Evolutionary conservation across 2,113 vertebrate species (phyloP), one percentile per base, ranked within the genome.

Genomic region (Cephalopholis sonnerati): DNA sequence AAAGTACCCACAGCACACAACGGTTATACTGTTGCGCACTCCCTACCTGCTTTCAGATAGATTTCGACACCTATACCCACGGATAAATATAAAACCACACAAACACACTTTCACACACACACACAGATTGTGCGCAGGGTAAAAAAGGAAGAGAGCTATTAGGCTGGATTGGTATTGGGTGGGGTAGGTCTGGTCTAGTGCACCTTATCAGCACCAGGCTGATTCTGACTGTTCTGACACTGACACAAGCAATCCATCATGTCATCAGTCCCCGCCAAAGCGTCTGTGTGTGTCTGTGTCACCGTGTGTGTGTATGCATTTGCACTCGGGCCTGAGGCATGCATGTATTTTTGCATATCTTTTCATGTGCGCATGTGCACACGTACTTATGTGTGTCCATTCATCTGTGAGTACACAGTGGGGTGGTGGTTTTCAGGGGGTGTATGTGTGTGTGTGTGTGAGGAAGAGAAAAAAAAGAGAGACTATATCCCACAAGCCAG

Each of bases 191-290:
- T 93, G 92, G 92, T 84, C 90, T 77, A 71, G 89, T 86, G 93
- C 87, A 89, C 89, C 94, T 97, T 96, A 96, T 96, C 96, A 57
- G 93, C 65, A 91, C 92, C 88, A 83, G 93, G 95, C 92, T 95
- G 96, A 95, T 94, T 94, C 94, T 94, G 95, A 95, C 93, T 91
- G 92, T 91, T 93, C 93, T 93, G 95, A 96, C 95, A 95, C 91
- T 95, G 96, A 97, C 96, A 95, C 59, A 75, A 90, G 93, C 94
- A 93, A 96, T 97, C 96, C 96, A 95, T 96, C 96, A 95, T 96
- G 97, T 96, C 96, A 95, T 96, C 96, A 87, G 92, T 86, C 71
- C 83, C 54, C 11, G 2, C 89, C 90, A 93, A 95, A 92, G 93
- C 92, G 90, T 93, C 92, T 94, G 84, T 93, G 68, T 93, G 85